Conservation (phyloP, 2,797 vertebrate species). For the Gymnoscopelus braueri region DNA sequence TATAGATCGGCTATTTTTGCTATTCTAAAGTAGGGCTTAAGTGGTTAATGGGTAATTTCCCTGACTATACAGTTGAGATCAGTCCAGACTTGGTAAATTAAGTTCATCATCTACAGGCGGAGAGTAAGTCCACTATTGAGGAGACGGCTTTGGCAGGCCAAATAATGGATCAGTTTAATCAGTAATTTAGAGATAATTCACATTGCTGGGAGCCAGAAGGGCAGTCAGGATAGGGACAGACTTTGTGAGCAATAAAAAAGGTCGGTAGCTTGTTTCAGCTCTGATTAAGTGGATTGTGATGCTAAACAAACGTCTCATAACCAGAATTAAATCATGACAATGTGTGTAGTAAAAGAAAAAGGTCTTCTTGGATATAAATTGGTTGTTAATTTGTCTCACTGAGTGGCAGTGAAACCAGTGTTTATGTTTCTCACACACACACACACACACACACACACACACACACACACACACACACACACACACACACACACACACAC, state of each 20-base stretch:
- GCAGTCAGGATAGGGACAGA: conserved; percentile 30
- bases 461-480: too few relatives aligned
- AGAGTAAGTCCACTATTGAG: conserved; percentile 9
- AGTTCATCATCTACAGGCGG: neutral
- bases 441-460: too few relatives aligned
- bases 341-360: conserved; percentile 43
- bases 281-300: conserved; percentile 48
- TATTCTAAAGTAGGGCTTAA: too few relatives aligned
- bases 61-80: neutral
- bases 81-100: neutral
- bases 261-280: conserved; percentile 48
- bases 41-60: conserved; percentile 14
- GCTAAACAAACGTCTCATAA: conserved; percentile 27
- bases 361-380: conserved; percentile 41
- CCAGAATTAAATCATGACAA: conserved; percentile 44
- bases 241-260: conserved; percentile 35
- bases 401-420: conserved; percentile 4
- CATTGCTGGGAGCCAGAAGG: conserved; percentile 43
- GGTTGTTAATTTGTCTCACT: conserved; percentile 30
- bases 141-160: conserved; percentile 45
- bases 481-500: too few relatives aligned
- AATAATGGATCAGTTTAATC: conserved; percentile 55
- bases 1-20: too few relatives aligned
- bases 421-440: too few relatives aligned
- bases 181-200: conserved; percentile 58